A percentile compares a stretch with the other conserved stretches of the same genome.
Conservation (phyloP, 2,113 vertebrate genomes). For the Machaerirhynchus nigripectus region DNA sequence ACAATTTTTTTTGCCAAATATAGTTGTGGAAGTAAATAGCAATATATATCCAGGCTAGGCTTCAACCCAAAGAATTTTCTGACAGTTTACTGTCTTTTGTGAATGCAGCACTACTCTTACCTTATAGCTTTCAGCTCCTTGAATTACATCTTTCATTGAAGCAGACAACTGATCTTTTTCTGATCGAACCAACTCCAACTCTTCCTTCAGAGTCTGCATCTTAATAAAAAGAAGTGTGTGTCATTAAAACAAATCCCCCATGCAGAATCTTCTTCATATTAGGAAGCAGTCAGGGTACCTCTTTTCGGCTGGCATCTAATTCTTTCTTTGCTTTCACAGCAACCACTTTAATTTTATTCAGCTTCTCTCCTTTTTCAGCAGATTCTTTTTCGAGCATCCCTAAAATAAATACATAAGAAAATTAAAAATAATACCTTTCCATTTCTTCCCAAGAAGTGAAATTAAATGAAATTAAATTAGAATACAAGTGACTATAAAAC, state of each 20-base stretch:
- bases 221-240: slow-evolving; percentile 16
- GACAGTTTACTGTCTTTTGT: background rate
- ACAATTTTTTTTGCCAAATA: background rate
- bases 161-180: slow-evolving; percentile 83
- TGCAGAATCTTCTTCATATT: background rate
- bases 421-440: background rate
- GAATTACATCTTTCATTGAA: slow-evolving; percentile 91
- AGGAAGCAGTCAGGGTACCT: slow-evolving; percentile 74
- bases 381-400: slow-evolving; percentile 72
- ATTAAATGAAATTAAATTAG: background rate
- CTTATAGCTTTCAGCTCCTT: slow-evolving; percentile 93
- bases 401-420: slow-evolving; percentile 45
- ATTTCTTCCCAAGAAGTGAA: background rate
- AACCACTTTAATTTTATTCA: slow-evolving; percentile 93
- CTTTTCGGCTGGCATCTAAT: slow-evolving; percentile 86
- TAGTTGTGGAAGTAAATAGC: background rate
- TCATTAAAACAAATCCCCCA: background rate
- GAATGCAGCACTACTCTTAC: slow-evolving; percentile 62
- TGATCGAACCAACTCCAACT: slow-evolving; percentile 76
- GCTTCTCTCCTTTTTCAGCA: slow-evolving; percentile 86
- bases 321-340: slow-evolving; percentile 96
- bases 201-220: slow-evolving; percentile 79
- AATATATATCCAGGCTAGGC: background rate
- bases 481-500: background rate
- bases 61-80: background rate